phyloP scores from a whole-genome alignment of 2,797 vertebrate genomes.

The Pseudopleuronectes americanus region DNA sequence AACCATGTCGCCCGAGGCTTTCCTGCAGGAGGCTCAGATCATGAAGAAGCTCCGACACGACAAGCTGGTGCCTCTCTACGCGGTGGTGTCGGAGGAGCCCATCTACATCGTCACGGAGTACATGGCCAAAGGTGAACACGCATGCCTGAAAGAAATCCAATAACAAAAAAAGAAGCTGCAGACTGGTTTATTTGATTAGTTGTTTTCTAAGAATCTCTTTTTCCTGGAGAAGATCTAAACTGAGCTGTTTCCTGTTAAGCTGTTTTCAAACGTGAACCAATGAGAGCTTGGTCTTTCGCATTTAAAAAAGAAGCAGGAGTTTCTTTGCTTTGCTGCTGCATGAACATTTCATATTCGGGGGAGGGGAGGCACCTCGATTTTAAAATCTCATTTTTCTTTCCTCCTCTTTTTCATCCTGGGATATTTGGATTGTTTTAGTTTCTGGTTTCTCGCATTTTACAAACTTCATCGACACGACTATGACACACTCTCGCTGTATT shows the following conservation, averaged over 20 bases:
- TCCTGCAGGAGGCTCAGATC: constrained; percentile 96
- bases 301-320: too few relatives aligned
- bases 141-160: neutral
- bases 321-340: too few relatives aligned
- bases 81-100: constrained; percentile 95
- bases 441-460: too few relatives aligned
- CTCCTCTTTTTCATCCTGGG: too few relatives aligned
- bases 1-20: constrained; percentile 97
- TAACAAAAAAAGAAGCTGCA: neutral
- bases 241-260: constrained; percentile 40
- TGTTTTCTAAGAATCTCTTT: constrained; percentile 9
- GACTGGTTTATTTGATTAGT: neutral
- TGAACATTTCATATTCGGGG: too few relatives aligned
- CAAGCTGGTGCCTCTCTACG: constrained; percentile 95
- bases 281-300: too few relatives aligned
- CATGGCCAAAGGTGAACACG: constrained; percentile 91
- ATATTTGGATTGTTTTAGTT: too few relatives aligned
- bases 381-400: too few relatives aligned
- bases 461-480: too few relatives aligned
- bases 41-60: constrained; percentile 97
- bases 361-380: neutral
- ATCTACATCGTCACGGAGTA: constrained; percentile 97
- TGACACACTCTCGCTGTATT: too few relatives aligned
- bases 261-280: too few relatives aligned
- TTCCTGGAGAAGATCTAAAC: constrained; percentile 11